Base-by-base conservation (phyloP, 2,797 vertebrate species). In the Graptemys geographica region DNA sequence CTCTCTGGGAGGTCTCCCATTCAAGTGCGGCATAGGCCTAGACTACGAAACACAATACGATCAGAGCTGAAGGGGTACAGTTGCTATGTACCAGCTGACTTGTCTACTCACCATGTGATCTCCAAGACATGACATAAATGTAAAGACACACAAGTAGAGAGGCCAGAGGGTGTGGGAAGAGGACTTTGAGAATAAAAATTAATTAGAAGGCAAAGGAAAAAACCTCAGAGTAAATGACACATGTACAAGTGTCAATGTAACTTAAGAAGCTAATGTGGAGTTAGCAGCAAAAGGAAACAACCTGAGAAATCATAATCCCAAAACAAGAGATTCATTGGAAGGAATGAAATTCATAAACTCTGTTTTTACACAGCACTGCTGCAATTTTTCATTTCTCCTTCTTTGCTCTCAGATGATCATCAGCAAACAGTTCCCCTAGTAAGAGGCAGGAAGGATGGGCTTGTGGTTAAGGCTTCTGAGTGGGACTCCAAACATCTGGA, bases 1-100 rank as follows among this genome's bases (percentile, higher is more conserved):
- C 23, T 27, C 25, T 25, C 72, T 5, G 11, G 53, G 59, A 12
- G 11, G 65, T 5, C 28, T 47, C 33, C 83, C 12, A 19, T 59
- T 59, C 27, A 28, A n/a, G 31, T 78, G 53, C 27, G 62, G 69
- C 53, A 10, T 15, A 1, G 49, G 31, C 31, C 31, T 52, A 21
- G 78, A 52, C 3, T 8, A 23, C 79, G 53, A 59, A 37, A 52
- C 0, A 51, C 0, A 0, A 16, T 15, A 28, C 47, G 47, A 65
- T 15, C 55, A 59, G 90, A 4, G 52, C 6, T 33, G 27, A 76
- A 41, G 2, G 16, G 59, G 78, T 2, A 27, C 3, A 52, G 72
- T 12, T 8, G 11, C 33, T 1, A 0, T 1, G 11, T 18, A 55
- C 37, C 41, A 27, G 31, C 69, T 88, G 49, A 21, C n/a, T 80